Evolutionary conservation across 2,113 vertebrate genomes (phyloP).

Genomic region (Phyllostomus hastatus): DNA sequence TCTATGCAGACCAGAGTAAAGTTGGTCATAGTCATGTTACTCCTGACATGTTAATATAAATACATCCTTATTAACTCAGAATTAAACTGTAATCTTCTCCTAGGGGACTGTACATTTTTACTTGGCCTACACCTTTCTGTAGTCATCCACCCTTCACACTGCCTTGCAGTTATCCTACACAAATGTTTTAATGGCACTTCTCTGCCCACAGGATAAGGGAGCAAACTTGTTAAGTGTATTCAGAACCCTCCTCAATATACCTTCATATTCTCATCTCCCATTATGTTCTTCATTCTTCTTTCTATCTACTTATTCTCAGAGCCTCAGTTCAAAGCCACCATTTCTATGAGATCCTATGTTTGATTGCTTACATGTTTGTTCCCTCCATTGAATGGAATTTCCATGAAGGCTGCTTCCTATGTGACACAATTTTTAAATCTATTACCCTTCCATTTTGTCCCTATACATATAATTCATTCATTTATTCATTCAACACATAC

Average conservation of each 20-base stretch:
- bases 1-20: not conserved
- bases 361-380: not conserved
- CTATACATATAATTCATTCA: not conserved
- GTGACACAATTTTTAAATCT: not conserved
- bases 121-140: not conserved
- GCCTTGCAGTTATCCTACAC: not conserved
- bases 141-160: not conserved
- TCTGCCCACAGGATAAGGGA: not conserved
- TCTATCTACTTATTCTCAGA: not conserved
- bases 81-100: not conserved
- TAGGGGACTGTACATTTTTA: not conserved
- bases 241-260: not conserved
- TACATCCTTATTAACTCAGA: not conserved
- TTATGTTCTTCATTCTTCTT: not conserved
- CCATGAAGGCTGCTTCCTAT: too few species aligned
- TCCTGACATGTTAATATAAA: not conserved
- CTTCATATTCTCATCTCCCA: not conserved
- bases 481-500: not conserved
- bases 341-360: not conserved
- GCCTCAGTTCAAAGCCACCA: not conserved
- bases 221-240: not conserved
- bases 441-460: not conserved
- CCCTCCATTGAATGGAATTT: not conserved
- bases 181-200: not conserved
- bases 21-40: not conserved